phyloP scores from a whole-genome alignment of 2,888 invertebrate genomes.

The Rhimphoctona megacephalus region DNA sequence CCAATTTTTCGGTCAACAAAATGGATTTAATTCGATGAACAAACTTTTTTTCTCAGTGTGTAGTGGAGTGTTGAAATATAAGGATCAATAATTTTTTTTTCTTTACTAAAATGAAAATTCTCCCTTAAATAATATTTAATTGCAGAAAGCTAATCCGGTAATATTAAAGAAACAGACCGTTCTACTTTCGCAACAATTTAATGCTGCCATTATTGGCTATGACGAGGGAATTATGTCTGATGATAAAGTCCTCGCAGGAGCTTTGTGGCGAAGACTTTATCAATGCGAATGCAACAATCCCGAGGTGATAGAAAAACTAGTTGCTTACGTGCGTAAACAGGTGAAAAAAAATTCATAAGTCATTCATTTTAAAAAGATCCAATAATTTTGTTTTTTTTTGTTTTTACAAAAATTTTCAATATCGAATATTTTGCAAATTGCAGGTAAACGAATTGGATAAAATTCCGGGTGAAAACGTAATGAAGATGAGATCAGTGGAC shows the following conservation, averaged over 20 bases:
- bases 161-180: slow-evolving; percentile 88
- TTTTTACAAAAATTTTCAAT: not conserved
- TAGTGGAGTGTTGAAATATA: too few species aligned
- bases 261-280: slow-evolving; percentile 94
- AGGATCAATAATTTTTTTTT: too few species aligned
- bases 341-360: slow-evolving; percentile 82
- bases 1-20: too few species aligned
- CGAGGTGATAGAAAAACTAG: slow-evolving; percentile 89
- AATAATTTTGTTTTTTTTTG: not conserved
- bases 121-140: slow-evolving; percentile 60
- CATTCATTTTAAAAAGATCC: not conserved
- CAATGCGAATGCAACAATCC: slow-evolving; percentile 88
- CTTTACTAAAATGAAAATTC: not conserved
- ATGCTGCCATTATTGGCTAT: slow-evolving; percentile 93
- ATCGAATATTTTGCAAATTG: slow-evolving; percentile 27
- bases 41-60: too few species aligned
- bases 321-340: slow-evolving; percentile 92
- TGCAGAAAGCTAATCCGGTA: slow-evolving; percentile 88
- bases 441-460: slow-evolving; percentile 74
- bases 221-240: slow-evolving; percentile 93
- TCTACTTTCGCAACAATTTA: slow-evolving; percentile 91
- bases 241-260: slow-evolving; percentile 92
- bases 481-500: slow-evolving; percentile 40
- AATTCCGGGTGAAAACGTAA: slow-evolving; percentile 67
- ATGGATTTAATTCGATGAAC: too few species aligned